Percentiles rank a stretch among this genome's conserved stretches.
Conservation (phyloP, 2,888 invertebrate genomes). For the Isotomurus palustris region DNA sequence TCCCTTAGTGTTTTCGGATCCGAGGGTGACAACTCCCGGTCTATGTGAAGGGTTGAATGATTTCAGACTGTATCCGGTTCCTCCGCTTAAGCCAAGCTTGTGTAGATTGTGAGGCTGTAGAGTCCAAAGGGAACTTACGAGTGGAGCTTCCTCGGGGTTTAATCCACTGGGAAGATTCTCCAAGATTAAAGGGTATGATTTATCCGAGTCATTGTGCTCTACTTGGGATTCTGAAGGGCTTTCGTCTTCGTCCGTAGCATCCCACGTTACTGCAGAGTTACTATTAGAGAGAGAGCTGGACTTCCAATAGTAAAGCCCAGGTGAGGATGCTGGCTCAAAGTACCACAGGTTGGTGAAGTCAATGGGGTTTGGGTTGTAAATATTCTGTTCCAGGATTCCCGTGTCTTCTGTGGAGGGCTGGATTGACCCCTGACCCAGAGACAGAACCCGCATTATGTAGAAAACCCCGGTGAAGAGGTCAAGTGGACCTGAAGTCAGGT, state of each 20-base stretch:
- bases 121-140: not conserved
- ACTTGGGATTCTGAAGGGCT: too few species aligned
- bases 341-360: not conserved
- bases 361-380: not conserved
- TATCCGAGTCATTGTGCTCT: too few species aligned
- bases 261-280: not conserved
- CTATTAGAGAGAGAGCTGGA: not conserved
- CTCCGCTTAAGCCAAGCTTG: not conserved
- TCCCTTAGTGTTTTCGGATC: not conserved
- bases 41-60: not conserved
- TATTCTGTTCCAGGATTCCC: not conserved
- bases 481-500: not conserved
- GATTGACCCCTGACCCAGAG: not conserved
- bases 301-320: not conserved
- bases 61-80: not conserved
- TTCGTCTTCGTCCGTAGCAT: not conserved
- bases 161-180: not conserved
- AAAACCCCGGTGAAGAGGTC: conserved; percentile 4
- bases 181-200: too few species aligned
- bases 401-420: not conserved
- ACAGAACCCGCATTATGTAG: not conserved
- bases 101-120: not conserved
- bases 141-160: not conserved
- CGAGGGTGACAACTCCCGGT: not conserved
- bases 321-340: not conserved